phyloP scores from a whole-genome alignment of 2,797 vertebrate genomes.

The Clarias platycephalus region DNA sequence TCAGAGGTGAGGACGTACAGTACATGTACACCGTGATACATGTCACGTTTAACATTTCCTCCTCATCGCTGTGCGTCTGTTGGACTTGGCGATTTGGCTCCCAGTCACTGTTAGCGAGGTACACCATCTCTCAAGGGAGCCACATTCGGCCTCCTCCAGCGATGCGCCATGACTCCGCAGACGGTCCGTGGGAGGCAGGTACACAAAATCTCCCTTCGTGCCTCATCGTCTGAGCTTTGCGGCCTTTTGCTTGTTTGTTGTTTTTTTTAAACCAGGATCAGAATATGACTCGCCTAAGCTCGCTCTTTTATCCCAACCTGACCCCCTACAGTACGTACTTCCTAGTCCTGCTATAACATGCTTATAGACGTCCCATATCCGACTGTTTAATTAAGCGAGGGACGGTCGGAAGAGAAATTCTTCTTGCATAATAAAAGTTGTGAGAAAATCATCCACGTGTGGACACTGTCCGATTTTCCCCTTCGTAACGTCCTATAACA shows the following conservation, averaged over 20 bases:
- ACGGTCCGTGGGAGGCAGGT: constrained; percentile 70
- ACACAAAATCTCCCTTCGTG: constrained; percentile 80
- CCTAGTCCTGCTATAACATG: not conserved
- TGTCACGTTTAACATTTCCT: constrained; percentile 58
- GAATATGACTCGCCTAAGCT: not conserved
- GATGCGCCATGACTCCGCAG: constrained; percentile 29
- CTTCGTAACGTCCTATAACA: too few species aligned
- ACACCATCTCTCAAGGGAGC: constrained; percentile 60
- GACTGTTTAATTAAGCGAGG: not conserved
- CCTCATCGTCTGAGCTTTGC: constrained; percentile 73
- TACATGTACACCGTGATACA: too few species aligned
- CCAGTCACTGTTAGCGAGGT: constrained; percentile 70
- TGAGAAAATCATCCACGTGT: not conserved
- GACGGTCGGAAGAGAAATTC: too few species aligned
- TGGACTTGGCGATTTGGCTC: constrained; percentile 67
- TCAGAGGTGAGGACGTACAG: not conserved
- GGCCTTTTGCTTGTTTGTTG: constrained; percentile 56
- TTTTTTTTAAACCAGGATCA: constrained; percentile 24
- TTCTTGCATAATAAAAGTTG: not conserved
- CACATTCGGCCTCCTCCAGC: constrained; percentile 62
- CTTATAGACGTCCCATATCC: not conserved
- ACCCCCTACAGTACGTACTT: not conserved
- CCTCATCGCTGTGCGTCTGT: constrained; percentile 30
- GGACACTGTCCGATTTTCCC: too few species aligned
- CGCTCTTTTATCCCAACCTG: not conserved